Conservation (phyloP, 2,797 vertebrate genomes). For the Rhinatrema bivittatum region DNA sequence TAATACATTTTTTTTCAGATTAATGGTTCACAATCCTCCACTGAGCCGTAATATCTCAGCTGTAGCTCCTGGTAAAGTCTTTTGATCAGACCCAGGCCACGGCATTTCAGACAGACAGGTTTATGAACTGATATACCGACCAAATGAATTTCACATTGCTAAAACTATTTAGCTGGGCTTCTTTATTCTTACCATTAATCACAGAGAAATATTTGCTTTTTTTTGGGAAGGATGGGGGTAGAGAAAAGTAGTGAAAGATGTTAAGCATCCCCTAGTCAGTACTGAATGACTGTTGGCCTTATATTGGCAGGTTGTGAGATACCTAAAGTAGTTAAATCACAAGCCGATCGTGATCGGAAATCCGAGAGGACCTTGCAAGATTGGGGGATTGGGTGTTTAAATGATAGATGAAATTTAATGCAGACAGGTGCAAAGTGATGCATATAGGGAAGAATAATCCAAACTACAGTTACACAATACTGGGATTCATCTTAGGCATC, state of each 20-base stretch:
- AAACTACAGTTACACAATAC: no score
- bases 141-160: constrained; percentile 23
- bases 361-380: no score
- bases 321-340: no score
- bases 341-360: no score
- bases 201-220: neutral
- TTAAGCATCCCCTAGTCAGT: constrained; percentile 8
- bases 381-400: no score
- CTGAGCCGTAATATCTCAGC: constrained; percentile 24
- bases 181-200: constrained; percentile 18
- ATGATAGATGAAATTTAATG: no score
- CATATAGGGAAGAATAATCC: no score
- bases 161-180: constrained; percentile 22
- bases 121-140: constrained; percentile 43
- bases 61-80: constrained; percentile 20
- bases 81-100: constrained; percentile 15
- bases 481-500: no score
- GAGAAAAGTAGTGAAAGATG: no score
- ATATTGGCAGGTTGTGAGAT: no score
- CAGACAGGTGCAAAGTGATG: no score
- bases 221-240: constrained; percentile 1
- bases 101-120: constrained; percentile 35
- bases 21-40: constrained; percentile 30
- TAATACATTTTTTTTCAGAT: constrained; percentile 41
- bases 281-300: no score